These are phyloP conservation scores for Bucco capensis DNA, from an alignment of 2,113 vertebrate species.

Conservation along the genomic window DNA sequence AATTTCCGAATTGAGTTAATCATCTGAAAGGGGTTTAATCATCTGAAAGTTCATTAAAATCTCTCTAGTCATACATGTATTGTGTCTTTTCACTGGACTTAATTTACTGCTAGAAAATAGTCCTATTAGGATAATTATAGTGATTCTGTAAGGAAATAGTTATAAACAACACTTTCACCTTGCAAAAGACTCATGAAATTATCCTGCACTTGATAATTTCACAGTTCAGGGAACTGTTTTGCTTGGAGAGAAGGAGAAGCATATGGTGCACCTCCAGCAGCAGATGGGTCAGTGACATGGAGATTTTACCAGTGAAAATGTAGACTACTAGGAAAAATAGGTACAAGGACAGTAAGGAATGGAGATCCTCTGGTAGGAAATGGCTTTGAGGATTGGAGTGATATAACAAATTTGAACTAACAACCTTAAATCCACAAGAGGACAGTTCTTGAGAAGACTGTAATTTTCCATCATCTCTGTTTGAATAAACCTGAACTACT, in stretches of 20 bases:
- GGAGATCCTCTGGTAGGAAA: not conserved
- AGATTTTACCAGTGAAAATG: not conserved
- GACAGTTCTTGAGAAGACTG: not conserved
- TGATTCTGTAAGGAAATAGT: not conserved
- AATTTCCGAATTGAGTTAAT: not conserved
- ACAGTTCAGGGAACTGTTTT: not conserved
- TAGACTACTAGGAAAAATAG: not conserved
- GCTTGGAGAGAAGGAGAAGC: not conserved
- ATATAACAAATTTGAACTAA: not conserved
- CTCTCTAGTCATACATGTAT: not conserved
- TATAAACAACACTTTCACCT: not conserved
- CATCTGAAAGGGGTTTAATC: not conserved
- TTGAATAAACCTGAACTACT: not conserved
- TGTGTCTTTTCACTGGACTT: not conserved
- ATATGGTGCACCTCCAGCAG: not conserved
- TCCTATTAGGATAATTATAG: not conserved
- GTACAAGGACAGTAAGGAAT: not conserved
- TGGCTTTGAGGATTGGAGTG: not conserved
- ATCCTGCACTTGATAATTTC: not conserved
- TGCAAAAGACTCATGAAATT: not conserved
- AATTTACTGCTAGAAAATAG: conserved; percentile 11
- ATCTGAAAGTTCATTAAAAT: conserved; percentile 14
- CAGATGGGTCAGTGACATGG: not conserved
- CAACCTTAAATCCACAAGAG: not conserved
- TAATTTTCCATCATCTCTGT: not conserved